Percentiles rank a stretch among this genome's conserved stretches.
These are phyloP conservation scores for Drosophila ercepeae DNA, from an alignment of 1,140 invertebrate species.

Conservation along the genomic window DNA sequence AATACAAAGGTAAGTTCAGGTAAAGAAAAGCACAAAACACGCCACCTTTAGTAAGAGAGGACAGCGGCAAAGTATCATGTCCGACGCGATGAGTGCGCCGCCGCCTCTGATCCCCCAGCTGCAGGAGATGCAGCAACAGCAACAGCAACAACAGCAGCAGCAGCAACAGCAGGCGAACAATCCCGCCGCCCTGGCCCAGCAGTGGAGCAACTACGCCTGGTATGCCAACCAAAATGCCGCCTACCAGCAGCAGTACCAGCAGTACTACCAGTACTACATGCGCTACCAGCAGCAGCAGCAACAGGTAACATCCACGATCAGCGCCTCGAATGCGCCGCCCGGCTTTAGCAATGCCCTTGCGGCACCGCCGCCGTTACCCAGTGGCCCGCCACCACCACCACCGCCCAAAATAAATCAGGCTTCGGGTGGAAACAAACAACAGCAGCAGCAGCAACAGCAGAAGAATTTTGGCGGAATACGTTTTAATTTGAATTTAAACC, in stretches of 20 bases:
- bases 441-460: slow-evolving; percentile 45
- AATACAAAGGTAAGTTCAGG: slow-evolving; percentile 71
- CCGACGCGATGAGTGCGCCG: slow-evolving; percentile 74
- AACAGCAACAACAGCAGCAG: slow-evolving; percentile 67
- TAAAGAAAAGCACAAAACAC: slow-evolving; percentile 32
- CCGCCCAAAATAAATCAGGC: slow-evolving; percentile 47
- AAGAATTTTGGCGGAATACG: slow-evolving; percentile 82
- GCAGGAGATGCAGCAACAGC: slow-evolving; percentile 80
- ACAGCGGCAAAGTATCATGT: slow-evolving; percentile 47
- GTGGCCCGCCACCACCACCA: slow-evolving; percentile 70
- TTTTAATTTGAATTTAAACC: slow-evolving; percentile 83
- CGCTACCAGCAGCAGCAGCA: slow-evolving; percentile 75
- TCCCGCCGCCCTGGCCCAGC: slow-evolving; percentile 34
- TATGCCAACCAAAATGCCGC: slow-evolving; percentile 68
- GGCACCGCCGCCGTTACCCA: slow-evolving; percentile 64
- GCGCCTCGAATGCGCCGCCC: slow-evolving; percentile 73
- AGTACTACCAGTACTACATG: slow-evolving; percentile 81
- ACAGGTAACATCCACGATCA: slow-evolving; percentile 71
- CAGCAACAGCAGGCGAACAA: slow-evolving; percentile 62
- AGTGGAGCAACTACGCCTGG: slow-evolving; percentile 73
- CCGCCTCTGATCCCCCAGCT: slow-evolving; percentile 76
- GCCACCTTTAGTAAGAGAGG: slow-evolving; percentile 3
- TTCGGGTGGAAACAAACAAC: slow-evolving; percentile 18
- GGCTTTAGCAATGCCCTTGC: slow-evolving; percentile 77
- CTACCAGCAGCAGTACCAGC: slow-evolving; percentile 76